Base-by-base conservation (phyloP, 2,888 invertebrate species). In the Stenurella melanura region DNA sequence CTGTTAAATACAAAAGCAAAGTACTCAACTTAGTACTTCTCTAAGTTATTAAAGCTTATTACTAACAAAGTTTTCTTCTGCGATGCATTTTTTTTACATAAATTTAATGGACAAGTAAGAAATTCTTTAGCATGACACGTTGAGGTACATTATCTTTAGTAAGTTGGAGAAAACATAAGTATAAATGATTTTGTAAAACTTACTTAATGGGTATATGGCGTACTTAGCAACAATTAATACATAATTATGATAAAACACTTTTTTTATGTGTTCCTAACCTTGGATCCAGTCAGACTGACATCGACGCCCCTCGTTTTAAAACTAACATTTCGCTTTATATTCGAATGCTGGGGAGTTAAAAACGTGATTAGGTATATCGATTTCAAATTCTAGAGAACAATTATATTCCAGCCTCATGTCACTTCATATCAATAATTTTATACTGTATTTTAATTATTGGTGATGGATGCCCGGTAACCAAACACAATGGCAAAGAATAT, bases 371-470 rank as follows among this genome's bases (percentile, higher is more conserved):
- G 42, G 12, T 42, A 70, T 78, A 78, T 78, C 76, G 63, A 64
- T 76, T 76, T 76, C 78, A 76, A 74, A 78, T 76, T n/a, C n/a
- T n/a, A 34, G 58, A 70, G 64, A 78, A 74, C 70, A 71, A 78
- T 75, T 38, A 72, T 60, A 58, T 58, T 58, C 63, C 38, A 75
- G 56, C 56, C 5, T 34, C 30, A 34, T 34, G 56, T 26, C 56
- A 68, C 26, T 26, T 56, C 17, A 21, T 68, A n/a, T 56, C 30
- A 56, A 68, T 42, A 30, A 19, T 19, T 19, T 42, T 64, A 12
- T 18, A 18, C 12, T 30, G 15, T 60, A 26, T 60, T 60, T 60
- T n/a, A 60, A 21, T 60, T n/a, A 50, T n/a, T n/a, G 5, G 50
- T n/a, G 50, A 50, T 50, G n/a, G 50, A 42, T 15, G 7, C 38